These are phyloP conservation scores for Phataginus tricuspis DNA, from an alignment of 2,797 vertebrate species.

Conservation along the genomic window DNA sequence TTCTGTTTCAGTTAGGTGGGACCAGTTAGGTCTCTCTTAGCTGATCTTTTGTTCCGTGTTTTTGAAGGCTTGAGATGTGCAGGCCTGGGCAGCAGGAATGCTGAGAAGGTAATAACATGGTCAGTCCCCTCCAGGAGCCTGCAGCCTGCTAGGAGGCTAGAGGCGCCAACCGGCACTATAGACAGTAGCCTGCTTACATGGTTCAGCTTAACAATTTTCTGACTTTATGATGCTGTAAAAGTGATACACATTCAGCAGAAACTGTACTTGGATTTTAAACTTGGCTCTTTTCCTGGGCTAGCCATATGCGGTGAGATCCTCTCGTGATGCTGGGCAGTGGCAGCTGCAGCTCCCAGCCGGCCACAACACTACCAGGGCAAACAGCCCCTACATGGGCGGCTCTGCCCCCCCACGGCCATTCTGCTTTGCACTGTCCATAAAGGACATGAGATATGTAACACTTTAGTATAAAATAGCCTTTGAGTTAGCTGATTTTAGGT, in stretches of 20 bases:
- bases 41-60: background rate
- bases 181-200: background rate
- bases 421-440: background rate
- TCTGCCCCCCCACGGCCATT: background rate
- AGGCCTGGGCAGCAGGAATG: background rate
- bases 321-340: background rate
- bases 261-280: background rate
- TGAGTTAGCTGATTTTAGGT: background rate
- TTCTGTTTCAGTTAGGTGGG: background rate
- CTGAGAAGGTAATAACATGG: background rate
- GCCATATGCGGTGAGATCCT: background rate
- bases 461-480: background rate
- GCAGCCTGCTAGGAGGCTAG: background rate
- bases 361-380: background rate
- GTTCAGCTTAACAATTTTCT: background rate
- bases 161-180: background rate
- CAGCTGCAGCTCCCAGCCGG: background rate
- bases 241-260: background rate
- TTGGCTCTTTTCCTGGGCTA: background rate
- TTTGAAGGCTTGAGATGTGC: background rate
- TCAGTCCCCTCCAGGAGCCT: background rate
- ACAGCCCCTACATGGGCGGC: background rate
- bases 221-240: background rate
- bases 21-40: constrained; percentile 12
- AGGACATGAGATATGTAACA: background rate